phyloP scores from a whole-genome alignment of 2,797 vertebrate genomes.

The Zalophus californianus region DNA sequence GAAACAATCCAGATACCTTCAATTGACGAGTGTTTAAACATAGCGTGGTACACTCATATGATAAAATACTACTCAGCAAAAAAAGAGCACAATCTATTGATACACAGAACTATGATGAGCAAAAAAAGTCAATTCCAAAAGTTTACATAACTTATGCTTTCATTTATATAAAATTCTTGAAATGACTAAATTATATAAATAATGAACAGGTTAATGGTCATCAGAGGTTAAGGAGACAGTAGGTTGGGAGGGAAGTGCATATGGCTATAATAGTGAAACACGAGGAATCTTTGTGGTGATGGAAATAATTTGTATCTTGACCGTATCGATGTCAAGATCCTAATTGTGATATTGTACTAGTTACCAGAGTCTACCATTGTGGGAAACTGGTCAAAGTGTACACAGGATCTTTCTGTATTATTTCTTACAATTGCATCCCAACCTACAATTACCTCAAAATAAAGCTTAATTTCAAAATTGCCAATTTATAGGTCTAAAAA shows the following conservation, averaged over 20 bases:
- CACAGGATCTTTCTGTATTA: neutral
- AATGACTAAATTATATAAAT: neutral
- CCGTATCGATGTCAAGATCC: neutral
- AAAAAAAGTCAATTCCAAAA: neutral
- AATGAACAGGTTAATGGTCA: neutral
- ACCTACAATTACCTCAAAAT: neutral
- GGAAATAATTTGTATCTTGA: neutral
- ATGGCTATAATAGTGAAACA: neutral
- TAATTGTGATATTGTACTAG: neutral
- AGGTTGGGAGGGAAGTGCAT: neutral
- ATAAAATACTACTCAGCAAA: neutral
- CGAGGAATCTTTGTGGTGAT: neutral
- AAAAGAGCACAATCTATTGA: neutral
- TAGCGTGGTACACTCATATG: neutral
- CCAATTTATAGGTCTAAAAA: neutral
- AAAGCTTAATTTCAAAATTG: neutral
- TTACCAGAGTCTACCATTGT: neutral
- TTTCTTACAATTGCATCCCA: neutral
- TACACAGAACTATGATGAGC: neutral
- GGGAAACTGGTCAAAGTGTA: neutral
- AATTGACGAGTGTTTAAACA: neutral
- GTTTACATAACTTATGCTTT: neutral
- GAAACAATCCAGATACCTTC: neutral
- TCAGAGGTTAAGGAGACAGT: neutral
- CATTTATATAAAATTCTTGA: neutral